Conservation (phyloP, 1,140 invertebrate species). For the Dinoponera quadriceps region DNA sequence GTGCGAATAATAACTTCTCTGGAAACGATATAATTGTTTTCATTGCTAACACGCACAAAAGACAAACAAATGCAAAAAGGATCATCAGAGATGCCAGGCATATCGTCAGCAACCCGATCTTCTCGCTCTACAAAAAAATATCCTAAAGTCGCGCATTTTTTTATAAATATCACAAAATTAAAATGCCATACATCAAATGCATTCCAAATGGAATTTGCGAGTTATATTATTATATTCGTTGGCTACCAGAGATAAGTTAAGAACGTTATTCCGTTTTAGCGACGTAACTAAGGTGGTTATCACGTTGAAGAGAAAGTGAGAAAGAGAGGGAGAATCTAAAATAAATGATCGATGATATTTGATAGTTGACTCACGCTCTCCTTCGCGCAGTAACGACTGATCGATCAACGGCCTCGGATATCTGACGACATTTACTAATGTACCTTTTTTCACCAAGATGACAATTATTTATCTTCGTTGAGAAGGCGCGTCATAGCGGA, state of each 20-base stretch:
- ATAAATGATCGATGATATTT: conserved; percentile 27
- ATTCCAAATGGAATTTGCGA: neutral
- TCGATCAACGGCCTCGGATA: conserved; percentile 2
- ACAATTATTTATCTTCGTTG: conserved; percentile 43
- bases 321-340: too few relatives aligned
- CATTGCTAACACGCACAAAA: neutral
- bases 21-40: neutral
- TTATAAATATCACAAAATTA: neutral
- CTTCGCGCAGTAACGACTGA: conserved; percentile 5
- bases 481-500: conserved; percentile 28
- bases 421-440: conserved; percentile 18
- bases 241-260: neutral
- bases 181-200: neutral
- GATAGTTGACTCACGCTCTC: neutral
- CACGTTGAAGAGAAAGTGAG: neutral
- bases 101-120: conserved; percentile 12
- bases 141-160: neutral
- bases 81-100: neutral
- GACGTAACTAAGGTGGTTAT: neutral
- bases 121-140: neutral
- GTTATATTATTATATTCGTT: neutral
- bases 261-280: neutral
- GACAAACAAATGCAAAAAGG: neutral
- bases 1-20: conserved; percentile 8
- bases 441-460: conserved; percentile 24